Conservation (phyloP, 2,797 vertebrate species). For the Falco naumanni region DNA sequence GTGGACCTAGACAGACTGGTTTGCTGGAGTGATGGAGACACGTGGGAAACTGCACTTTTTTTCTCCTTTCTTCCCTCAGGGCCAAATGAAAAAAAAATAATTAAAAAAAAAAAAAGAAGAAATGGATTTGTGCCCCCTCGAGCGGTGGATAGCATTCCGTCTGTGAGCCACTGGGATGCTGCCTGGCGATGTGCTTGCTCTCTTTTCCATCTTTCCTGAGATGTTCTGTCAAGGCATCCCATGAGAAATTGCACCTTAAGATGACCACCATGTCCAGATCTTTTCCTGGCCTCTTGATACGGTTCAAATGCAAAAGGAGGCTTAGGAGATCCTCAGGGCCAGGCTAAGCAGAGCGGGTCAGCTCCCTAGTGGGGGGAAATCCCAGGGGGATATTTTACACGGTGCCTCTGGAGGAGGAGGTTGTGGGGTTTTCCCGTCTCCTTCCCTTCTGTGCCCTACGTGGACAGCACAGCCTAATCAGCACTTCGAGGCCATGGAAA, state of each 20-base stretch:
- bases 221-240: neutral
- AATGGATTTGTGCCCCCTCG: neutral
- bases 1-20: neutral
- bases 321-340: neutral
- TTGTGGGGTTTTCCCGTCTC: neutral
- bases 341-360: neutral
- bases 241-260: neutral
- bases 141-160: too few species aligned
- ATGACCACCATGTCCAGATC: neutral
- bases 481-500: neutral
- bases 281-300: neutral
- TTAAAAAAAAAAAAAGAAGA: too few species aligned
- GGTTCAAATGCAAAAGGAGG: neutral
- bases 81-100: neutral
- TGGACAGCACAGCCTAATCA: neutral
- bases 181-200: neutral
- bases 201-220: neutral
- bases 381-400: neutral
- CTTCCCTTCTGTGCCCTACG: neutral
- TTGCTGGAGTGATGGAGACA: neutral
- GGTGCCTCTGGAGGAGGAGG: neutral
- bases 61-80: neutral
- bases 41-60: rapidly evolving
- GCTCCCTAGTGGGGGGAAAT: neutral
- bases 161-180: neutral